A percentile compares a stretch with the other conserved stretches of the same genome.
These are phyloP conservation scores for Amiota mariae DNA, from an alignment of 2,888 invertebrate species.

Conservation along the genomic window DNA sequence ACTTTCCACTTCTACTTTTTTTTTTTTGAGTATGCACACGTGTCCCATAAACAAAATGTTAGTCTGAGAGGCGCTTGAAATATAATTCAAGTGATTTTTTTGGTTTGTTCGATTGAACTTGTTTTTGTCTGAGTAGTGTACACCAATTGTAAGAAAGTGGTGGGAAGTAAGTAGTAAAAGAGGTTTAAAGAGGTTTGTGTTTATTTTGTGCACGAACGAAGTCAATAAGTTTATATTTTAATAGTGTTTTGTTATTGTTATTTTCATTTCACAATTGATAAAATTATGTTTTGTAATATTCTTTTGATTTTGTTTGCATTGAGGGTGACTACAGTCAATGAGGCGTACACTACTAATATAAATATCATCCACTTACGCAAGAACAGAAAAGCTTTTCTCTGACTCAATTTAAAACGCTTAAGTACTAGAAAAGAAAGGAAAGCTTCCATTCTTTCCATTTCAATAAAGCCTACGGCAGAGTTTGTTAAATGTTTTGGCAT, in stretches of 20 bases:
- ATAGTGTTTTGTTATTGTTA: not conserved
- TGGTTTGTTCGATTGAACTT: not conserved
- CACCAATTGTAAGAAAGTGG: no score
- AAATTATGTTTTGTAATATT: not conserved
- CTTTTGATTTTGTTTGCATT: not conserved
- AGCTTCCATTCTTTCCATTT: no score
- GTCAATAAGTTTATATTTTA: constrained; percentile 2
- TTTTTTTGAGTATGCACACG: no score
- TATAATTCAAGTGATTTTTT: not conserved
- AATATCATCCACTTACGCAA: not conserved
- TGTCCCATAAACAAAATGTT: not conserved
- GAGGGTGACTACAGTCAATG: not conserved
- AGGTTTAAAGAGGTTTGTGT: not conserved
- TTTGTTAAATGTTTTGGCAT: not conserved
- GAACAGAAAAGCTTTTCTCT: not conserved
- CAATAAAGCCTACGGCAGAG: not conserved
- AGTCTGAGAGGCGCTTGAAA: not conserved
- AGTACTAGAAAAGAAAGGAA: no score
- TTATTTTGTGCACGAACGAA: constrained; percentile 1
- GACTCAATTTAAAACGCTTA: no score
- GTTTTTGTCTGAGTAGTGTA: no score
- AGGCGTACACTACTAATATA: constrained; percentile 6
- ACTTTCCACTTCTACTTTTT: no score
- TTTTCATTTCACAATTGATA: constrained; percentile 2
- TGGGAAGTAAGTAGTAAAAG: not conserved